A percentile compares a stretch with the other conserved stretches of the same genome.
These are phyloP conservation scores for Linnaemya tessellans DNA, from an alignment of 2,888 invertebrate species.

Conservation along the genomic window DNA sequence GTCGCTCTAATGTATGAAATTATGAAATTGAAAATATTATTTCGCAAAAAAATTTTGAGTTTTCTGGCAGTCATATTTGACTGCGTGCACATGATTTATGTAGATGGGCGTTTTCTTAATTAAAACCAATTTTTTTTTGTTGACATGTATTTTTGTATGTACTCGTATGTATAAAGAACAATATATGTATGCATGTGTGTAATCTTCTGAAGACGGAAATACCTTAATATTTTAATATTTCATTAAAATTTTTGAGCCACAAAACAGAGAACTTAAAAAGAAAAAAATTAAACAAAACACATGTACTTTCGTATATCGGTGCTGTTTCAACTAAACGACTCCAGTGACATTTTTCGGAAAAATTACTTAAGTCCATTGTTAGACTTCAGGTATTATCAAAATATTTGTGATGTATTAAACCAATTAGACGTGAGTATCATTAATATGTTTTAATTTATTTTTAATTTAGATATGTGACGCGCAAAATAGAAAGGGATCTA, in stretches of 20 bases:
- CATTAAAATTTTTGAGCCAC: slow-evolving; percentile 18
- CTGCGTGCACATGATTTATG: slow-evolving; percentile 67
- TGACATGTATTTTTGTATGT: neutral
- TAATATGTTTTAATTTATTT: too few relatives aligned
- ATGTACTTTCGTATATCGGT: too few relatives aligned
- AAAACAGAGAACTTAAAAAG: slow-evolving; percentile 9
- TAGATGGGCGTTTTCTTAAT: slow-evolving; percentile 58
- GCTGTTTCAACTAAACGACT: too few relatives aligned
- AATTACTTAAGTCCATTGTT: too few relatives aligned
- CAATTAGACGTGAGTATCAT: too few relatives aligned
- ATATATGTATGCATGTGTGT: neutral
- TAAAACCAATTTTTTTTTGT: slow-evolving; percentile 48
- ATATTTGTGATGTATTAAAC: too few relatives aligned
- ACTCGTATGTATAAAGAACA: neutral
- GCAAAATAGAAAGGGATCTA: too few relatives aligned
- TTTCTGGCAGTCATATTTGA: slow-evolving; percentile 39
- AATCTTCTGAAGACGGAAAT: slow-evolving; percentile 63
- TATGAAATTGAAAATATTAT: slow-evolving; percentile 38
- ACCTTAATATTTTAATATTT: slow-evolving; percentile 64
- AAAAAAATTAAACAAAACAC: slow-evolving; percentile 1
- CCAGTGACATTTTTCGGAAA: too few relatives aligned
- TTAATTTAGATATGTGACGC: too few relatives aligned
- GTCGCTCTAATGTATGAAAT: slow-evolving; percentile 11
- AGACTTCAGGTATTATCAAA: too few relatives aligned
- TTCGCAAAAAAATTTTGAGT: slow-evolving; percentile 28